These are phyloP conservation scores for Sebastes jordani DNA, from an alignment of 2,797 vertebrate genomes.

Conservation along the genomic window DNA sequence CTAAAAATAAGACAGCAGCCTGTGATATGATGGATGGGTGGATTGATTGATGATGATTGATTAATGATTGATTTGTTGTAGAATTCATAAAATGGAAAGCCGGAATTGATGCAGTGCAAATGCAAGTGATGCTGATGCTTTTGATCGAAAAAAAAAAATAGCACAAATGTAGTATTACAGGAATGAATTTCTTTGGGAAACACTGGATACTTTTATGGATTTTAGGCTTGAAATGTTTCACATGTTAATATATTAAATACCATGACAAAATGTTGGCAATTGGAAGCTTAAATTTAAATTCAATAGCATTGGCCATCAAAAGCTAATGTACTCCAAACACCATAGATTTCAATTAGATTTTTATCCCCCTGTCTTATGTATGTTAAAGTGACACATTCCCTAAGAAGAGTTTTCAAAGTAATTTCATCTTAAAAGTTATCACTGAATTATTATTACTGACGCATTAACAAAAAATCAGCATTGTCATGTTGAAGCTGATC, in stretches of 20 bases:
- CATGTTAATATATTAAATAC: neutral
- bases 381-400: neutral
- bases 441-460: neutral
- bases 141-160: neutral
- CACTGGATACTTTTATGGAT: neutral
- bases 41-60: neutral
- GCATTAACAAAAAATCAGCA: neutral
- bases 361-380: neutral
- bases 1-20: conserved; percentile 3
- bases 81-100: neutral
- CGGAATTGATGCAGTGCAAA: neutral
- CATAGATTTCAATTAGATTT: neutral
- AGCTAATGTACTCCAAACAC: neutral
- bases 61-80: neutral
- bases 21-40: neutral
- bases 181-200: neutral
- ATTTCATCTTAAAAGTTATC: neutral
- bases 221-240: neutral
- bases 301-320: no score
- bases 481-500: neutral
- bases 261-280: neutral
- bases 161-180: neutral
- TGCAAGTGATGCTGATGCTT: neutral
- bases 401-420: neutral
- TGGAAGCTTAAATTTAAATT: neutral